Conservation (phyloP, 2,113 vertebrate species). For the Apodemus speciosus region DNA sequence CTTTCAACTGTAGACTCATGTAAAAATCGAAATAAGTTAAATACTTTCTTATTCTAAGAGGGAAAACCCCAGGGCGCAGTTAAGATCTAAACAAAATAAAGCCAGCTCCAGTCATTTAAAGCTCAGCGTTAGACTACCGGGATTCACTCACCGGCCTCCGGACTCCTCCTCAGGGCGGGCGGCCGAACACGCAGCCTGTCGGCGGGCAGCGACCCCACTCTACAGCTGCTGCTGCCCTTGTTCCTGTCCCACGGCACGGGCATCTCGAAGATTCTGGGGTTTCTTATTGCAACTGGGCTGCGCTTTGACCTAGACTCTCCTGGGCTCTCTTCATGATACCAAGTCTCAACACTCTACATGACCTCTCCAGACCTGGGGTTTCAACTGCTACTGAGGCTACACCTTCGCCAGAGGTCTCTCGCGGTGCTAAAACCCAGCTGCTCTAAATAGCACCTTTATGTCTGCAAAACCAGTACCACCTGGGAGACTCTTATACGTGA, state of each 20-base stretch:
- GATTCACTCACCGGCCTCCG: background rate
- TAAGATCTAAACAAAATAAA: background rate
- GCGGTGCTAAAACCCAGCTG: background rate
- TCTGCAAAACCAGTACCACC: background rate
- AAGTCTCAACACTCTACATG: background rate
- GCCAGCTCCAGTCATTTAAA: no score
- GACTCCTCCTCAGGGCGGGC: background rate
- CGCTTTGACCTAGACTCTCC: background rate
- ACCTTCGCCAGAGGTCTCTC: background rate
- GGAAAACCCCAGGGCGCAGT: background rate
- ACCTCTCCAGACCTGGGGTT: background rate
- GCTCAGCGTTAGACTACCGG: background rate
- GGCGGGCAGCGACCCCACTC: fast-evolving
- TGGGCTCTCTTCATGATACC: background rate
- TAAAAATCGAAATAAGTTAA: background rate
- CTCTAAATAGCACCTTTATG: background rate
- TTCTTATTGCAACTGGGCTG: background rate
- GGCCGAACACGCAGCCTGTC: background rate
- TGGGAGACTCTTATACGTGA: background rate
- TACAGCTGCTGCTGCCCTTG: background rate
- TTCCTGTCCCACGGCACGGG: background rate
- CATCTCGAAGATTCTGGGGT: background rate
- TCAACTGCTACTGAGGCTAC: background rate
- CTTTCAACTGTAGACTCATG: background rate
- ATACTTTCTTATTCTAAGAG: background rate